Evolutionary conservation across 2,888 invertebrate species (phyloP).

Genomic region (Eilema caniola): DNA sequence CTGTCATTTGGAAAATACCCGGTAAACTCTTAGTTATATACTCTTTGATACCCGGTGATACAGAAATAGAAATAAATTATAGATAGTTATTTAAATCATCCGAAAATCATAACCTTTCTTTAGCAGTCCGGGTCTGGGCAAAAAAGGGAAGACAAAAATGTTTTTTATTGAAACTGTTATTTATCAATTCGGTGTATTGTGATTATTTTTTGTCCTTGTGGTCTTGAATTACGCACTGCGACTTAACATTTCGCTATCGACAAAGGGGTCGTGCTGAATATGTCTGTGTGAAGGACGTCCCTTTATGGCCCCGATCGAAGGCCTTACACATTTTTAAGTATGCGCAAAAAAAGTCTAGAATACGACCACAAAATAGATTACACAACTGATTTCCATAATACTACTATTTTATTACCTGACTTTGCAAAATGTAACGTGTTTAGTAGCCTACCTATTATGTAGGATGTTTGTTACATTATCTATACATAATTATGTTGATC

Average conservation of each 20-base stretch:
- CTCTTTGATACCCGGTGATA: no score
- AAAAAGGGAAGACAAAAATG: no score
- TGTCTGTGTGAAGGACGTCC: conserved; percentile 34
- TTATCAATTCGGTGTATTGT: neutral
- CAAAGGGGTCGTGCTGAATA: conserved; percentile 24
- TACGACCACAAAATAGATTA: neutral
- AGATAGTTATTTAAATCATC: no score
- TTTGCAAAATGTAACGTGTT: neutral
- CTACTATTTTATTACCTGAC: neutral
- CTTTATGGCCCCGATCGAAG: conserved; percentile 24
- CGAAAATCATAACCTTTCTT: no score
- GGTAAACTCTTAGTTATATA: no score
- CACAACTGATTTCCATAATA: neutral
- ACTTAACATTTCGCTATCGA: conserved; percentile 48
- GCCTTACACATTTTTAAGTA: neutral
- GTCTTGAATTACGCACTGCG: conserved; percentile 61
- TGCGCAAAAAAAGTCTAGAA: neutral
- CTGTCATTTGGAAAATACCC: no score
- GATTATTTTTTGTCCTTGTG: conserved; percentile 45
- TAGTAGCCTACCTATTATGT: neutral
- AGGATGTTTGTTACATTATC: neutral
- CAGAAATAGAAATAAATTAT: no score
- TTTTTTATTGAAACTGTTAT: no score
- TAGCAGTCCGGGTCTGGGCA: no score
- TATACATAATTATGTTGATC: neutral